Conservation (phyloP, 2,888 invertebrate genomes). For the Mythimna pallens region DNA sequence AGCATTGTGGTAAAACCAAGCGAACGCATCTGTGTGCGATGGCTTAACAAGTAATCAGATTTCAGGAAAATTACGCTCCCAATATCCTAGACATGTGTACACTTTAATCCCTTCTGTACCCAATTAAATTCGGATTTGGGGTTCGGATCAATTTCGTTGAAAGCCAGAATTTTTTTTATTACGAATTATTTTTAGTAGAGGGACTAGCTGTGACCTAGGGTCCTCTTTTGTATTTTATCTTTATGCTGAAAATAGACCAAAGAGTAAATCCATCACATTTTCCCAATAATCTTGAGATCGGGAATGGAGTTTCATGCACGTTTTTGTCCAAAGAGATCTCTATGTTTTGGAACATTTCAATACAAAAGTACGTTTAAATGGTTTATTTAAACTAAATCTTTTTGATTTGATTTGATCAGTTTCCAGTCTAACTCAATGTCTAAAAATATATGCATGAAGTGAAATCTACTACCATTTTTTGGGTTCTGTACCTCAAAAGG, state of each 20-base stretch:
- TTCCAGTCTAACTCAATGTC: too few species aligned
- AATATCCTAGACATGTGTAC: constrained; percentile 31
- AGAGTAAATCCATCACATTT: too few species aligned
- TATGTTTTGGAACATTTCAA: too few species aligned
- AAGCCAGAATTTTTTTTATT: constrained; percentile 2
- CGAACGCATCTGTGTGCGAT: not conserved
- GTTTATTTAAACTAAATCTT: too few species aligned
- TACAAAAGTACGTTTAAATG: too few species aligned
- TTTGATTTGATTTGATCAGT: too few species aligned
- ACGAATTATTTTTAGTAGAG: not conserved
- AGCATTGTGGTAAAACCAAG: constrained; percentile 13
- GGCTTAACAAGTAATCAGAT: constrained; percentile 35
- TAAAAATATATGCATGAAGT: too few species aligned
- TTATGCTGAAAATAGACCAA: not conserved
- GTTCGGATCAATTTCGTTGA: constrained; percentile 8
- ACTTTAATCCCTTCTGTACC: constrained; percentile 30
- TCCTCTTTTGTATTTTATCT: not conserved
- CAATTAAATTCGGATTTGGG: constrained; percentile 34
- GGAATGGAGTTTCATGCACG: too few species aligned
- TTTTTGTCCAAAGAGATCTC: too few species aligned
- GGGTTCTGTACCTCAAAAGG: too few species aligned
- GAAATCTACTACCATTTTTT: too few species aligned
- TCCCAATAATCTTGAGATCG: too few species aligned
- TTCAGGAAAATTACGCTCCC: constrained; percentile 22
- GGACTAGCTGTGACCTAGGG: not conserved